Evolutionary conservation across 2,113 vertebrate species (phyloP).

Genomic region (Mystacornis crossleyi): DNA sequence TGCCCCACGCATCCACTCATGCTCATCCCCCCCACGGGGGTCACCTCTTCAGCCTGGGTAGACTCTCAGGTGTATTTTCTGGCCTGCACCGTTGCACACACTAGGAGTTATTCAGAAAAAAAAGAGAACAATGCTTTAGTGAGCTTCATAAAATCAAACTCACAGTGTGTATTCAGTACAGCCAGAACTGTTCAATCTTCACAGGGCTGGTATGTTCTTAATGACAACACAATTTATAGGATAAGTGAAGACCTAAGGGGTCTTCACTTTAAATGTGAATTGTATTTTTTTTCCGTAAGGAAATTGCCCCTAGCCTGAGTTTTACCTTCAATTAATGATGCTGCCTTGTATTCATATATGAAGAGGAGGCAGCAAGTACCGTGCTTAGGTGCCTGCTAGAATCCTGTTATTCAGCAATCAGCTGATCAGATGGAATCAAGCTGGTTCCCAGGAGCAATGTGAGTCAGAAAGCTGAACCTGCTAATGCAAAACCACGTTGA

Average conservation of each 20-base stretch:
- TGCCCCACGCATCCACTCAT: no score
- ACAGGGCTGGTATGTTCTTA: background rate
- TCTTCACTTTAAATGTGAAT: background rate
- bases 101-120: background rate
- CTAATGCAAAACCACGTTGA: background rate
- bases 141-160: background rate
- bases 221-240: background rate
- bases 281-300: background rate
- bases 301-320: background rate
- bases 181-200: background rate
- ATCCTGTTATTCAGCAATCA: background rate
- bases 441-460: background rate
- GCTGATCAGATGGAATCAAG: background rate
- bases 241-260: background rate
- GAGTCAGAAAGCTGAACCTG: background rate
- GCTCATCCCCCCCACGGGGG: no score
- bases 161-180: background rate
- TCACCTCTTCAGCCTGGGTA: no score
- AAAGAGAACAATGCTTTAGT: background rate
- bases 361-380: background rate
- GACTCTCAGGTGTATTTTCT: background rate
- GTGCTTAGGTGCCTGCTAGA: background rate
- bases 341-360: background rate
- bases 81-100: background rate
- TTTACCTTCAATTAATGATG: fast-evolving